These are phyloP conservation scores for Oreochromis aureus DNA, from an alignment of 2,113 vertebrate genomes.

Conservation along the genomic window DNA sequence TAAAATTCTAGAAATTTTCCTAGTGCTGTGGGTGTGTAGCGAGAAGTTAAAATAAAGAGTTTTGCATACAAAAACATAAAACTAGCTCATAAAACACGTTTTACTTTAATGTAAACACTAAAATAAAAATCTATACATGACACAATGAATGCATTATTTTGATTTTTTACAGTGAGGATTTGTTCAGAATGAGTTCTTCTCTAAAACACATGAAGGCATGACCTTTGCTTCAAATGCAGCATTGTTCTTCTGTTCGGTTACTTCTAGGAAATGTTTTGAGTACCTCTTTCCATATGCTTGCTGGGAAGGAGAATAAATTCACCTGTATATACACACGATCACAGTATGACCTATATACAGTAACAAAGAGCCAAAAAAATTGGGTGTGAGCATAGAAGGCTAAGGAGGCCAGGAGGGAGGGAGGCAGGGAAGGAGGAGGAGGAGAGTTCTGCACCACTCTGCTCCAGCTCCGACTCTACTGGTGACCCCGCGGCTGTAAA, in stretches of 20 bases:
- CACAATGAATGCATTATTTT: not conserved
- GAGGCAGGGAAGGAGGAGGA: not conserved
- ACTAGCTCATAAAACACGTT: not conserved
- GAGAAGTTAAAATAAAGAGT: not conserved
- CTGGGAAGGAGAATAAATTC: slow-evolving; percentile 16
- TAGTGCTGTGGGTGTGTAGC: not conserved
- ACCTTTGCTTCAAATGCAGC: slow-evolving; percentile 18
- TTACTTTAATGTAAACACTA: not conserved
- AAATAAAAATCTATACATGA: not conserved
- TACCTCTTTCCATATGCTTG: slow-evolving; percentile 13
- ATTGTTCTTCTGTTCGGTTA: not conserved
- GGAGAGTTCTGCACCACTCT: slow-evolving; percentile 52
- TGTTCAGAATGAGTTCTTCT: not conserved
- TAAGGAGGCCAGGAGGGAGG: slow-evolving; percentile 24
- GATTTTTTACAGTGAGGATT: not conserved
- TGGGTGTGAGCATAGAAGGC: slow-evolving; percentile 48
- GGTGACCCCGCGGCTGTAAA: slow-evolving; percentile 54
- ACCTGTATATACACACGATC: slow-evolving; percentile 11
- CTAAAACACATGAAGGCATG: not conserved
- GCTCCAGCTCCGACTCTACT: slow-evolving; percentile 53
- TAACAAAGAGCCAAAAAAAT: slow-evolving; percentile 42
- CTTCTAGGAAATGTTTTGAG: not conserved
- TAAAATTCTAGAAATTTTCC: not conserved
- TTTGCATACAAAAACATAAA: not conserved
- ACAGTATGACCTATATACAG: slow-evolving; percentile 59